Evolutionary conservation across 2,113 vertebrate genomes (phyloP).

Genomic region (Hucho hucho): DNA sequence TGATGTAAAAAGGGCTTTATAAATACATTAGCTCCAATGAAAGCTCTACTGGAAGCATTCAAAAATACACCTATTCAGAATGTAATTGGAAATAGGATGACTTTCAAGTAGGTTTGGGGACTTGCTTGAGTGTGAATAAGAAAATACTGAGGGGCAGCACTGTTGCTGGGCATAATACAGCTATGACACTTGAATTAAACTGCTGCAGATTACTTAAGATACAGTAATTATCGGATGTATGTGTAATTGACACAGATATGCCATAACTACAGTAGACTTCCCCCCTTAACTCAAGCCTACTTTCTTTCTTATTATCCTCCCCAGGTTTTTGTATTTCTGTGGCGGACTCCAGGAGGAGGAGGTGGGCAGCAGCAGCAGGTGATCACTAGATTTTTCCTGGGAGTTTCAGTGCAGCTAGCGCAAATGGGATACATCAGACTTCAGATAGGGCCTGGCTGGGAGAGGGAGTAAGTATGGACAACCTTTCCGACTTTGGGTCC

Average conservation of each 20-base stretch:
- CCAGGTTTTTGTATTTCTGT: conserved; percentile 54
- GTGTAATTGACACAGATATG: neutral
- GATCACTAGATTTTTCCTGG: conserved; percentile 34
- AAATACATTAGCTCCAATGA: no score
- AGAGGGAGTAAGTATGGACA: conserved; percentile 80
- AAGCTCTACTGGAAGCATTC: no score
- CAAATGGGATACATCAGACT: conserved; percentile 71
- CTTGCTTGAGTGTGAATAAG: no score
- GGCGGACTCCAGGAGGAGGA: conserved; percentile 23
- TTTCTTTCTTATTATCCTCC: conserved; percentile 13
- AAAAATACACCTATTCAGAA: no score
- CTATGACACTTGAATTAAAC: no score
- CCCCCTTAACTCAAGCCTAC: neutral
- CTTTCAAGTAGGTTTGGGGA: no score
- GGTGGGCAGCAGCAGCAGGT: conserved; percentile 20
- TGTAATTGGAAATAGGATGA: no score
- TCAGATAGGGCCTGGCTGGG: conserved; percentile 67
- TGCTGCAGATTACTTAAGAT: no score
- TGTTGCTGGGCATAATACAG: no score
- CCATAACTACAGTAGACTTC: neutral
- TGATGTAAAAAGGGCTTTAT: no score
- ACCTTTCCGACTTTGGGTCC: conserved; percentile 74
- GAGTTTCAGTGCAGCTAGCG: conserved; percentile 39
- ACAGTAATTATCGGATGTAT: neutral
- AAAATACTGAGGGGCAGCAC: no score